Evolutionary conservation across 2,888 invertebrate species (phyloP), one percentile per base, ranked within the genome.

Genomic region (Campaea margaritaria): DNA sequence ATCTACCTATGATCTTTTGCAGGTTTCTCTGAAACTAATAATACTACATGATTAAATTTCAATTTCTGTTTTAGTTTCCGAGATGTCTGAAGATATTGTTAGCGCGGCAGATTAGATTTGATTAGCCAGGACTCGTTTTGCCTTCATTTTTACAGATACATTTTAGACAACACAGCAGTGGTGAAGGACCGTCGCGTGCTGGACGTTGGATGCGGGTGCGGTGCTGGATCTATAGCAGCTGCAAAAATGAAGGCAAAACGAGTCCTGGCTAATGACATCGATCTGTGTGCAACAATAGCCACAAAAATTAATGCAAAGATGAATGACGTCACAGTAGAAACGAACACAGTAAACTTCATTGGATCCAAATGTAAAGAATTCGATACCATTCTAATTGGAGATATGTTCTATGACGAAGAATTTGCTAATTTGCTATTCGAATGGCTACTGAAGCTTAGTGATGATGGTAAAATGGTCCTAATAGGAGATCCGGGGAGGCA

Each of bases 131-230:
- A 94, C 94, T 15, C 71, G 74, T 56, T 78, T 78, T 0, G 95
- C 95, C 1, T 93, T 92, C 69, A 83, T 85, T 72, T 45, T 58
- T 36, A 61, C 81, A 95, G 95, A 76, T 96, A 93, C 73, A 90
- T 96, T 48, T 79, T 96, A 16, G 96, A 96, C 73, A 93, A 94
- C 70, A 83, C 85, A 4, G 59, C 74, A 0, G 45, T 90, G 1
- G 86, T 95, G 1, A 76, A 70, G 62, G 82, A 85, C 21, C 87
- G 87, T 21, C 80, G 73, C 0, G 89, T 96, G 0, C 75, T 96
- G 13, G 96, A 96, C 75, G 82, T 96, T 5, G 96, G 96, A 0
- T 93, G 95, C 71, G 96, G 96, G 0, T 95, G 96, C 74, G 96
- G 96, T 0, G 95, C 96, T 0, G 91, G 93, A 5, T 89, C 95